A percentile compares a stretch with the other conserved stretches of the same genome.
Conservation (phyloP, 2,888 invertebrate genomes). For the Sesia apiformis region DNA sequence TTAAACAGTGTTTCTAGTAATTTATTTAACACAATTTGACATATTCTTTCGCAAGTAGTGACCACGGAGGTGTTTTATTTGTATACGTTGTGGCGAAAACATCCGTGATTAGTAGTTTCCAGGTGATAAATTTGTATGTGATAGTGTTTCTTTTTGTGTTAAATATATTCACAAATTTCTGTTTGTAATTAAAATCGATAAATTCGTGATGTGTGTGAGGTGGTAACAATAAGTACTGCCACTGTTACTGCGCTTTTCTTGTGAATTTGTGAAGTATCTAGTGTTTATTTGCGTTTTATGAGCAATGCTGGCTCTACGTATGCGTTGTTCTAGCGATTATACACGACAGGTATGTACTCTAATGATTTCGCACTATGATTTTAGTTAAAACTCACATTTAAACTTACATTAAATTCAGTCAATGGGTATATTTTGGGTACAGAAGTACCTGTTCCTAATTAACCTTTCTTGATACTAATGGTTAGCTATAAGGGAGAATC, state of each 20-base stretch:
- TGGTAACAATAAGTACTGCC: conserved; percentile 14
- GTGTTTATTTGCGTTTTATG: conserved; percentile 32
- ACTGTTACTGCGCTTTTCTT: conserved; percentile 13
- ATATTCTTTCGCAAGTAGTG: conserved; percentile 63
- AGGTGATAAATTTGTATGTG: conserved; percentile 13
- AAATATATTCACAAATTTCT: conserved; percentile 1
- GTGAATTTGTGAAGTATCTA: conserved; percentile 21
- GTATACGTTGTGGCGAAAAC: conserved; percentile 46
- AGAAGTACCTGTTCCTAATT: no score
- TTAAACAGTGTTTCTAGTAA: background rate
- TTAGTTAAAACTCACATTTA: no score
- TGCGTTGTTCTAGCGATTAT: background rate
- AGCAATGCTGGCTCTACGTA: conserved; percentile 37
- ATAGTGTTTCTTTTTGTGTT: conserved; percentile 11
- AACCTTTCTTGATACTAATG: no score
- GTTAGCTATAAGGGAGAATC: no score
- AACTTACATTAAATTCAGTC: no score
- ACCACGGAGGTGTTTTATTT: conserved; percentile 57
- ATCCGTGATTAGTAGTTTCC: conserved; percentile 21
- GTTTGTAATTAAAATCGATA: conserved; percentile 23
- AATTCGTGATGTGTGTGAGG: conserved; percentile 26
- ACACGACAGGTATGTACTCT: background rate
- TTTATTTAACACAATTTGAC: conserved; percentile 54
- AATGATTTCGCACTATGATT: background rate
- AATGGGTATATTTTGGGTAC: no score